A percentile compares a stretch with the other conserved stretches of the same genome.
Conservation (phyloP, 2,113 vertebrate species). For the Chaetodon auriga region DNA sequence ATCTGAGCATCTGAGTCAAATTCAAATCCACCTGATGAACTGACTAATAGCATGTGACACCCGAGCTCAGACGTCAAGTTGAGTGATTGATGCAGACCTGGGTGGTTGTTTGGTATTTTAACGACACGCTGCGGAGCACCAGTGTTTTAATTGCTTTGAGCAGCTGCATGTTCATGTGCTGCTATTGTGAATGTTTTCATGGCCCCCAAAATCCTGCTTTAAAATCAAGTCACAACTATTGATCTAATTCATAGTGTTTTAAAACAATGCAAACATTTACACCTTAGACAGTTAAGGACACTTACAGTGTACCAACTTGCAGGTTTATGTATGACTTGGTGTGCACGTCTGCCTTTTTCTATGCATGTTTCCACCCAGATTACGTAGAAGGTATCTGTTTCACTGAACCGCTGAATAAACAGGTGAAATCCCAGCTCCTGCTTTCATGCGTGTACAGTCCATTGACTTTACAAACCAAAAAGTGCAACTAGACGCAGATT, state of each 20-base stretch:
- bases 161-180: not conserved
- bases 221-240: not conserved
- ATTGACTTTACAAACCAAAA: conserved; percentile 16
- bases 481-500: not conserved
- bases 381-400: not conserved
- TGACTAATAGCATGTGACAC: conserved; percentile 9
- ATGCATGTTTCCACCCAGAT: not conserved
- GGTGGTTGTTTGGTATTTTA: conserved; percentile 9
- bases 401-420: conserved; percentile 12
- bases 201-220: not conserved
- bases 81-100: not conserved
- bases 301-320: not conserved
- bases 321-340: not conserved
- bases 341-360: too few species aligned
- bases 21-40: not conserved
- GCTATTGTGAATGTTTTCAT: too few species aligned
- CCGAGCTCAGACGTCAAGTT: not conserved
- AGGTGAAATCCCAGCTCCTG: conserved; percentile 77
- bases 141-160: not conserved
- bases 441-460: conserved; percentile 71
- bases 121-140: not conserved
- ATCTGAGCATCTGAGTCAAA: not conserved
- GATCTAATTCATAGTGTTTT: not conserved
- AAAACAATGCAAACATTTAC: not conserved
- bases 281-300: not conserved